A percentile compares a stretch with the other conserved stretches of the same genome.
phyloP scores from a whole-genome alignment of 2,797 vertebrate genomes.

The Apodemus agrarius region DNA sequence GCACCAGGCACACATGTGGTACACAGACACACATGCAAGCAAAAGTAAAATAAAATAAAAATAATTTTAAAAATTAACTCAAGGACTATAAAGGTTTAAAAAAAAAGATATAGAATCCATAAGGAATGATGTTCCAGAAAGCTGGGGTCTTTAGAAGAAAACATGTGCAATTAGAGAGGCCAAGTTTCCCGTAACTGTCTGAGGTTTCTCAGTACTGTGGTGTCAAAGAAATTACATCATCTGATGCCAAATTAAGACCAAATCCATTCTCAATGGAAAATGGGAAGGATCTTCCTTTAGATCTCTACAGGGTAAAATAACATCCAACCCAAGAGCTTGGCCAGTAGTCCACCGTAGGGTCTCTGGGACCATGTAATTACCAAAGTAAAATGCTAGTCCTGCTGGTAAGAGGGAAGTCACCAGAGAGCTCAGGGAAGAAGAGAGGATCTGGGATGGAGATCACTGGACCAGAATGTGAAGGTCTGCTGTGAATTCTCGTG shows the following conservation, averaged over 20 bases:
- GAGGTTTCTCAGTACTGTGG: not conserved
- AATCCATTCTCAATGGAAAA: not conserved
- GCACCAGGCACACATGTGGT: not conserved
- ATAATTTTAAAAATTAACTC: not conserved
- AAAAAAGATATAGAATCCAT: not conserved
- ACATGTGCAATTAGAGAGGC: not conserved
- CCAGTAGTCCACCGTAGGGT: not conserved
- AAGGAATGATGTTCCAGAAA: not conserved
- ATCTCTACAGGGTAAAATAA: not conserved
- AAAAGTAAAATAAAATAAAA: not conserved
- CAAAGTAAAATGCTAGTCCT: not conserved
- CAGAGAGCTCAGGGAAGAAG: not conserved
- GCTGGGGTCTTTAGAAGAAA: slow-evolving; percentile 13
- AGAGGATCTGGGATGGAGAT: not conserved
- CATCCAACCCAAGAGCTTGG: not conserved
- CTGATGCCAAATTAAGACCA: not conserved
- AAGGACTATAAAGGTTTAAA: not conserved
- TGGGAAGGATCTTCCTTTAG: not conserved
- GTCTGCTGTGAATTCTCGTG: not conserved
- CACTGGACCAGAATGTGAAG: not conserved
- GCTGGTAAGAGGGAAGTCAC: too few relatives aligned
- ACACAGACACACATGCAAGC: not conserved
- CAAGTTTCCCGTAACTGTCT: not conserved
- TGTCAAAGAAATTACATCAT: not conserved
- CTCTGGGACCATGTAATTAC: not conserved